Evolutionary conservation across 2,888 invertebrate genomes (phyloP).

Genomic region (Eustalomyia histrio): DNA sequence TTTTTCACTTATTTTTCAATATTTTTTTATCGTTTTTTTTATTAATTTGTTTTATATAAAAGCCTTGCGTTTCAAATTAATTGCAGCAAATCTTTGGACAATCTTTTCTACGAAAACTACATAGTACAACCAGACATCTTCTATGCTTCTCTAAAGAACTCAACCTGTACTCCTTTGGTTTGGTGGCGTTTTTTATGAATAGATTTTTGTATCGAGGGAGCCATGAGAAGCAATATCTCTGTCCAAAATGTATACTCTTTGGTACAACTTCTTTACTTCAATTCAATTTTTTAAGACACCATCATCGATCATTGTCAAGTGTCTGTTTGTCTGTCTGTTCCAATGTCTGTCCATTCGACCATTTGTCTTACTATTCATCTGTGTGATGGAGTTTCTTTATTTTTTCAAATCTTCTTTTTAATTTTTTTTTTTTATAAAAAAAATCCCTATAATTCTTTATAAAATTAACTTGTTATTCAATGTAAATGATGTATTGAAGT

Average conservation of each 20-base stretch:
- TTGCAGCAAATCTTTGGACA: conserved; percentile 56
- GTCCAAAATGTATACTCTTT: no score
- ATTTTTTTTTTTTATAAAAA: background rate
- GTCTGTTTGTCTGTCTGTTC: conserved; percentile 32
- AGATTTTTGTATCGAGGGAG: no score
- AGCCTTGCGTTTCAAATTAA: conserved; percentile 55
- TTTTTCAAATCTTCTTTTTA: conserved; percentile 23
- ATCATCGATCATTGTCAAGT: conserved; percentile 66
- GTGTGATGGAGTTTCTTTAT: conserved; percentile 24
- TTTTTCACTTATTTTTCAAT: conserved; percentile 29
- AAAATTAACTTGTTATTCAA: conserved; percentile 62
- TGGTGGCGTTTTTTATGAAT: no score
- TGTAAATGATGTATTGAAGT: conserved; percentile 63
- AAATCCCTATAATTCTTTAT: conserved; percentile 41
- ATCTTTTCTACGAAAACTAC: conserved; percentile 11
- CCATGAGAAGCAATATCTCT: no score
- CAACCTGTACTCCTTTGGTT: no score
- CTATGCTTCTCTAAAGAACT: no score
- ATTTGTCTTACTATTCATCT: background rate
- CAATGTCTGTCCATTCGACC: background rate
- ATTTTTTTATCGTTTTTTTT: conserved; percentile 4
- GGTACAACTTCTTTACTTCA: conserved; percentile 19
- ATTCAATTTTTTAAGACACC: conserved; percentile 56
- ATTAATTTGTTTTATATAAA: conserved; percentile 1
- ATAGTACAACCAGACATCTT: no score